These are phyloP conservation scores for Macrotus californicus DNA, from an alignment of 2,113 vertebrate species.

Conservation along the genomic window DNA sequence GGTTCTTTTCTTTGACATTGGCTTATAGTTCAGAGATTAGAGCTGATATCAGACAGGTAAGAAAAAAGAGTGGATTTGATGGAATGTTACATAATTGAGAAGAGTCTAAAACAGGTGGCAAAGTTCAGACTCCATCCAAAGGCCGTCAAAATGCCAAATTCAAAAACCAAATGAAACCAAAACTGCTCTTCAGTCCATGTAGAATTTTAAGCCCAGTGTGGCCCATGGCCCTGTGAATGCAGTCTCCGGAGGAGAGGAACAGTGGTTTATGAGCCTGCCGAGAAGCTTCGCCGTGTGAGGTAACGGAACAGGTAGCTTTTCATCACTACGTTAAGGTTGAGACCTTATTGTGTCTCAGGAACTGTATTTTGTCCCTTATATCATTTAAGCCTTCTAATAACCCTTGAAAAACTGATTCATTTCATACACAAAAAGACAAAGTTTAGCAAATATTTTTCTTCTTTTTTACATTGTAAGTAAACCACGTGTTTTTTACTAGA, in stretches of 20 bases:
- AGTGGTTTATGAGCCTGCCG: neutral
- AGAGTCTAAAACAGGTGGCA: neutral
- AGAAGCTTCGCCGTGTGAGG: neutral
- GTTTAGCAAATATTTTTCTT: neutral
- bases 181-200: neutral
- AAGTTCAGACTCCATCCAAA: neutral
- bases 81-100: neutral
- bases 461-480: slow-evolving; percentile 3
- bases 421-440: neutral
- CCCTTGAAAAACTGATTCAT: neutral
- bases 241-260: neutral
- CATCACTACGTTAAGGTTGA: neutral
- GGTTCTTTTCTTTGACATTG: neutral
- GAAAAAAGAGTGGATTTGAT: neutral
- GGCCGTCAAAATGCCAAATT: neutral
- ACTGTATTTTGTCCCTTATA: neutral
- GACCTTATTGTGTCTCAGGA: neutral
- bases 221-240: neutral
- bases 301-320: neutral
- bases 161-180: neutral
- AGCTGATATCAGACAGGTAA: neutral
- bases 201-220: neutral
- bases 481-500: neutral
- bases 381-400: neutral
- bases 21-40: neutral